Base-by-base conservation (phyloP, 2,888 invertebrate species). In the Dusona sp. region DNA sequence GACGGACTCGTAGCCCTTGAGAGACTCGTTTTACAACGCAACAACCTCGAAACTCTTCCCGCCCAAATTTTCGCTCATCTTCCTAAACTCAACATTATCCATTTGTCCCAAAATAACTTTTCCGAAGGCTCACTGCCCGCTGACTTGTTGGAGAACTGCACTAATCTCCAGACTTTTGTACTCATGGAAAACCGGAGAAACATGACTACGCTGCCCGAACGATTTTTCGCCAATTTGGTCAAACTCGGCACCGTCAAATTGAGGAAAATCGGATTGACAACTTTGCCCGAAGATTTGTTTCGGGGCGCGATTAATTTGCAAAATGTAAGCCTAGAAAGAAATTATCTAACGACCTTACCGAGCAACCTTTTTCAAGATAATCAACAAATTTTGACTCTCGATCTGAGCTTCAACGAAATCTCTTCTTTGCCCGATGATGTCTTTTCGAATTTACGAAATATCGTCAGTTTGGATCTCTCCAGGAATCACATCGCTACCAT, bases 101-200 rank as follows among this genome's bases (percentile, higher is more conserved):
- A 96, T 91, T 94, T 98, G 86, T 96, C 95, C 91, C 95, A 95
- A n/a, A 97, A 97, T 91, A 95, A 96, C 89, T 96, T 97, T 88
- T 95, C 95, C 7, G 0, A 7, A 0, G 64, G 79, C 51, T 93
- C 95, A n/a, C 91, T 97, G 80, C 97, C 97, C 3, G 94, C 94
- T 81, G 95, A 95, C 88, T 93, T 97, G 67, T 96, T 97, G 88
- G 93, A 92, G 82, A 94, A 95, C 83, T 97, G 96, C 90, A 93
- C 92, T 29, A 94, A 95, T 88, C 93, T 97, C 68, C 94, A 94
- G 79, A 94, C 93, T 19, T 94, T 97, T 11, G 84, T 83, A 25
- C 42, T 93, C 8, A 83, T 85, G 19, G 80, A 89, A 73, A 95
- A 95, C 86, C 90, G 91, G 61, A 88, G 92, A 36, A 92, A 95